A percentile compares a stretch with the other conserved stretches of the same genome.
These are phyloP conservation scores for Hirudinaria manillensis DNA, from an alignment of 2,888 invertebrate species.

Conservation along the genomic window DNA sequence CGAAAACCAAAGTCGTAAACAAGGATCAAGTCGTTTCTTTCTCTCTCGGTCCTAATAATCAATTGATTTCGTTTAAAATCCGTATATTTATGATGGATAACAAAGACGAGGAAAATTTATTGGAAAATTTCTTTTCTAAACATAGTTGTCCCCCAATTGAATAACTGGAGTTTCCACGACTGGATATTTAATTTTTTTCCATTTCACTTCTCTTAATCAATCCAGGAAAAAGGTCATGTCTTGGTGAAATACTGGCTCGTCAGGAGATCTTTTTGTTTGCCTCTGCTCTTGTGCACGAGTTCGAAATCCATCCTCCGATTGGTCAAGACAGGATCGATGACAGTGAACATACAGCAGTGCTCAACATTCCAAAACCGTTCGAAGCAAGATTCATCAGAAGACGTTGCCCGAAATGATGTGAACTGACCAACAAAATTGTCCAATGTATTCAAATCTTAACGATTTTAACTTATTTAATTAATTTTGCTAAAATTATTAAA, in stretches of 20 bases:
- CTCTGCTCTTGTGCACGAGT: not conserved
- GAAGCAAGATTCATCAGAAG: not conserved
- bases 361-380: not conserved
- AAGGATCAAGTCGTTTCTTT: conserved; percentile 30
- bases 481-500: too few species aligned
- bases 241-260: conserved; percentile 19
- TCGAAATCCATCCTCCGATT: conserved; percentile 19
- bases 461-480: too few species aligned
- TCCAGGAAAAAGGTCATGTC: conserved; percentile 19
- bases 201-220: not conserved
- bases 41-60: conserved; percentile 28
- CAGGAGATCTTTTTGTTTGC: conserved; percentile 23
- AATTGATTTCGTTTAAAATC: too few species aligned
- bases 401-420: too few species aligned
- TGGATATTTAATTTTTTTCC: too few species aligned
- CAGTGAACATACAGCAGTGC: not conserved
- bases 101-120: not conserved
- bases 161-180: too few species aligned
- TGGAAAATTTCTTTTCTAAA: not conserved
- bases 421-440: too few species aligned
- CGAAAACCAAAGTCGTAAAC: conserved; percentile 24
- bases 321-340: conserved; percentile 6
- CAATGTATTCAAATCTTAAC: too few species aligned
- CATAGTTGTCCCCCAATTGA: not conserved
- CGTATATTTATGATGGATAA: not conserved